phyloP scores from a whole-genome alignment of 2,888 invertebrate genomes.

The Folsomia candida region DNA sequence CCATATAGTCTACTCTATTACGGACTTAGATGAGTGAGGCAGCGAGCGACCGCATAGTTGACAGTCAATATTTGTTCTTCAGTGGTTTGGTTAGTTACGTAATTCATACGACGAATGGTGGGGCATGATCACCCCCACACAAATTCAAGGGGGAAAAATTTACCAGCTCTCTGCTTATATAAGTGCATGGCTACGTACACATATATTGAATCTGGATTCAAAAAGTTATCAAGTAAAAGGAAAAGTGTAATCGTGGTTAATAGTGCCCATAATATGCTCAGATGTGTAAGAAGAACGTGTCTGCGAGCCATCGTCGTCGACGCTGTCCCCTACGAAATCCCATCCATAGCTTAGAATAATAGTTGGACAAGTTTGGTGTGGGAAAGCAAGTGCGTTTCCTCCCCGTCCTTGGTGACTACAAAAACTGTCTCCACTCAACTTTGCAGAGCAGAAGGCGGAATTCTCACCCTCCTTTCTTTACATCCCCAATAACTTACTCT shows the following conservation, averaged over 20 bases:
- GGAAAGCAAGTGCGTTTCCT: not conserved
- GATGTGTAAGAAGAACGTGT: not conserved
- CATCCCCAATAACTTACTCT: not conserved
- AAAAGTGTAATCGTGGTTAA: not conserved
- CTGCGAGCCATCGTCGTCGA: not conserved
- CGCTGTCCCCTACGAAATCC: too few species aligned
- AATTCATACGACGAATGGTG: not conserved
- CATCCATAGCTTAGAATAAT: not conserved
- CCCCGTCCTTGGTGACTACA: not conserved
- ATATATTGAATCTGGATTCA: not conserved
- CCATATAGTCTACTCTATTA: too few species aligned
- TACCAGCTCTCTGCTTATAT: too few species aligned
- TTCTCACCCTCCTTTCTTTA: conserved; percentile 16
- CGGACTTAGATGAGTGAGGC: too few species aligned
- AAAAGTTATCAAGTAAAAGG: not conserved
- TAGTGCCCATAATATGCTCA: not conserved
- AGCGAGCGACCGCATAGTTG: too few species aligned
- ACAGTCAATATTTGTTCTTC: conserved; percentile 4
- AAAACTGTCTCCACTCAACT: not conserved
- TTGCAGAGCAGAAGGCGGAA: conserved; percentile 7
- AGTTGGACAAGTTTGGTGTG: not conserved
- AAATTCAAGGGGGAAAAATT: too few species aligned
- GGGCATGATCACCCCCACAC: too few species aligned
- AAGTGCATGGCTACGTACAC: too few species aligned
- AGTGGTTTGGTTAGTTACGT: not conserved